Evolutionary conservation across 2,888 invertebrate genomes (phyloP).

Genomic region (Brachyptera risi): DNA sequence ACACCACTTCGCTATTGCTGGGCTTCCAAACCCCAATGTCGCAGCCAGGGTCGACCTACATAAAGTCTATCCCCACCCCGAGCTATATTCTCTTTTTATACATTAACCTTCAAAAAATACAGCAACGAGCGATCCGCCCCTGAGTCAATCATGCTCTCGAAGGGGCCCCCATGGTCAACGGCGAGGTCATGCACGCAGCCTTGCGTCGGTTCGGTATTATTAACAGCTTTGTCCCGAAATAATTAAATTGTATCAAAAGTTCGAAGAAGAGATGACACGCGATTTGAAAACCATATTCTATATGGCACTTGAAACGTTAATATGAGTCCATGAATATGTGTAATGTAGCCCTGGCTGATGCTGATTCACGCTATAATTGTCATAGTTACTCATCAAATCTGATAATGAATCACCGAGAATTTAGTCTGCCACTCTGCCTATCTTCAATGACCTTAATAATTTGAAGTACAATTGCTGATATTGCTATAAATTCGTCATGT

Average conservation of each 20-base stretch:
- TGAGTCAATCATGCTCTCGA: conserved; percentile 8
- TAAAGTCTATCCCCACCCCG: conserved; percentile 7
- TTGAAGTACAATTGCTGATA: too few species aligned
- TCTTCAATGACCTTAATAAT: too few species aligned
- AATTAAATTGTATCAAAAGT: not conserved
- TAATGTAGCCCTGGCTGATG: too few species aligned
- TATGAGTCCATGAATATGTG: too few species aligned
- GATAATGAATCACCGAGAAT: too few species aligned
- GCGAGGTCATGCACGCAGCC: conserved; percentile 16
- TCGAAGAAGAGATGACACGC: not conserved
- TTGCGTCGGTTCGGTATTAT: not conserved
- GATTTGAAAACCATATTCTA: too few species aligned
- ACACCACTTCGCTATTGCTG: conserved; percentile 13
- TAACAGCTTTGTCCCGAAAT: not conserved
- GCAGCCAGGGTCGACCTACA: conserved; percentile 23
- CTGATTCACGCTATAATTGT: too few species aligned
- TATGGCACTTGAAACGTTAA: too few species aligned
- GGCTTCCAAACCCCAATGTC: conserved; percentile 9
- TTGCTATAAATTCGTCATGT: too few species aligned
- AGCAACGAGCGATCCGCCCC: conserved; percentile 10
- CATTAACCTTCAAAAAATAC: conserved; percentile 24
- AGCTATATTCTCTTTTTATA: conserved; percentile 19
- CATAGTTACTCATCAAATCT: too few species aligned
- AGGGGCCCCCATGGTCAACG: conserved; percentile 14
- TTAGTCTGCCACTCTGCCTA: too few species aligned